Evolutionary conservation across 2,797 vertebrate species (phyloP).

Genomic region (Chelon labrosus): DNA sequence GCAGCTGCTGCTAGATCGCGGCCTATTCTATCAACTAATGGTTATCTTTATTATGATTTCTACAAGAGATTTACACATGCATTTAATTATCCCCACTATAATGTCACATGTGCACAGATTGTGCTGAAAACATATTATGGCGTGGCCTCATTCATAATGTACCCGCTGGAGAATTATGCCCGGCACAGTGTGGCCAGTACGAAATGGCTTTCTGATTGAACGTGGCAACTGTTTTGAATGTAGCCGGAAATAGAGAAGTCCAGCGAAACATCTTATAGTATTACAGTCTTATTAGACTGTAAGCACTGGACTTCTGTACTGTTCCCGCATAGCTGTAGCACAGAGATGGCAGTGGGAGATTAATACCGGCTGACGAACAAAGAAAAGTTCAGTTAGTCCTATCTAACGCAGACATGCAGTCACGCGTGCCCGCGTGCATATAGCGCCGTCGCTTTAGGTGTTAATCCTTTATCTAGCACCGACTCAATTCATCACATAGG

Average conservation of each 20-base stretch:
- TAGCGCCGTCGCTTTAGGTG: slow-evolving; percentile 26
- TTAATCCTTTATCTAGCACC: slow-evolving; percentile 52
- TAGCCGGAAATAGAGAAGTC: slow-evolving; percentile 8
- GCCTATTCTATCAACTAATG: slow-evolving; percentile 60
- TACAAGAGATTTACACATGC: slow-evolving; percentile 36
- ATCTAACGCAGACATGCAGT: slow-evolving; percentile 25
- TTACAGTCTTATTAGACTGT: not conserved
- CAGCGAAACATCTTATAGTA: not conserved
- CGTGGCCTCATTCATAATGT: not conserved
- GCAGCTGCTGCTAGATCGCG: slow-evolving; percentile 33
- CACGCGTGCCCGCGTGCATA: slow-evolving; percentile 9
- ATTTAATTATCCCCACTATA: slow-evolving; percentile 47
- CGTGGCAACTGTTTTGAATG: slow-evolving; percentile 13
- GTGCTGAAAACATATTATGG: not conserved
- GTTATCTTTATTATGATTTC: slow-evolving; percentile 35
- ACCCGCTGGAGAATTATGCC: not conserved
- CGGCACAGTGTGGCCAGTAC: slow-evolving; percentile 13
- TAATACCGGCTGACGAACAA: slow-evolving; percentile 7
- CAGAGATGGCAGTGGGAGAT: not conserved
- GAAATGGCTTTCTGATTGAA: slow-evolving; percentile 23
- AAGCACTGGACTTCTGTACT: not conserved
- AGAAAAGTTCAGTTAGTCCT: slow-evolving; percentile 3
- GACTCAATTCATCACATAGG: slow-evolving; percentile 56
- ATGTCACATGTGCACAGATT: slow-evolving; percentile 7
- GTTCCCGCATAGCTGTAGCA: not conserved